These are phyloP conservation scores for Nymphalis polychloros DNA, from an alignment of 2,888 invertebrate genomes.

Conservation along the genomic window DNA sequence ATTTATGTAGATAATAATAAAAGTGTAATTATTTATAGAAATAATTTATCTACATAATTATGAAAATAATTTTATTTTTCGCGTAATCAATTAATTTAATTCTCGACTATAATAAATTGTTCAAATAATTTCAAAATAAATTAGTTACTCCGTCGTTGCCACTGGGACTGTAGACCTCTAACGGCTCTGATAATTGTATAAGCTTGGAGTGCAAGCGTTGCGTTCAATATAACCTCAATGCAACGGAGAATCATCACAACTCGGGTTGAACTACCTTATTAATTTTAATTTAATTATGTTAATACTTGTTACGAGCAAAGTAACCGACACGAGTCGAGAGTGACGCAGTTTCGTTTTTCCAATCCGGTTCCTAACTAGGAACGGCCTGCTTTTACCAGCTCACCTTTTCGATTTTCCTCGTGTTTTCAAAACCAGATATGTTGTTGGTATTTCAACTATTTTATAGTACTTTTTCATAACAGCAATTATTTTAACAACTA, in stretches of 20 bases:
- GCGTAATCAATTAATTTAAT: too few relatives aligned
- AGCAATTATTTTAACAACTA: too few relatives aligned
- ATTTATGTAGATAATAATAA: too few relatives aligned
- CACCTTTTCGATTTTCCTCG: background rate
- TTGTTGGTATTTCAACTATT: background rate
- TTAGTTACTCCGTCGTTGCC: too few relatives aligned
- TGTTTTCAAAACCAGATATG: background rate
- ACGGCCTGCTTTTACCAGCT: conserved; percentile 16
- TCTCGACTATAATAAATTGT: too few relatives aligned
- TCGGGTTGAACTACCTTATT: conserved; percentile 7
- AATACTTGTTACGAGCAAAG: conserved; percentile 17
- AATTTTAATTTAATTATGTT: conserved; percentile 26
- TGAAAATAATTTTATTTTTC: too few relatives aligned
- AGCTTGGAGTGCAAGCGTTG: background rate
- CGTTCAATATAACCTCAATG: background rate
- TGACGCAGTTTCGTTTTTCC: conserved; percentile 16
- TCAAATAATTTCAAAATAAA: too few relatives aligned
- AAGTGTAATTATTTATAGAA: too few relatives aligned
- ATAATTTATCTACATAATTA: too few relatives aligned
- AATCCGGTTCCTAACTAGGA: conserved; percentile 10
- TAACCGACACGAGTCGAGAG: background rate
- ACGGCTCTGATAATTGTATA: too few relatives aligned
- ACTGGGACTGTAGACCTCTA: too few relatives aligned
- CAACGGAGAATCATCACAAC: background rate
- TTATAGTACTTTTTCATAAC: too few relatives aligned